A percentile compares a stretch with the other conserved stretches of the same genome.
These are phyloP conservation scores for Meriones unguiculatus DNA, from an alignment of 2,113 vertebrate species.

Conservation along the genomic window DNA sequence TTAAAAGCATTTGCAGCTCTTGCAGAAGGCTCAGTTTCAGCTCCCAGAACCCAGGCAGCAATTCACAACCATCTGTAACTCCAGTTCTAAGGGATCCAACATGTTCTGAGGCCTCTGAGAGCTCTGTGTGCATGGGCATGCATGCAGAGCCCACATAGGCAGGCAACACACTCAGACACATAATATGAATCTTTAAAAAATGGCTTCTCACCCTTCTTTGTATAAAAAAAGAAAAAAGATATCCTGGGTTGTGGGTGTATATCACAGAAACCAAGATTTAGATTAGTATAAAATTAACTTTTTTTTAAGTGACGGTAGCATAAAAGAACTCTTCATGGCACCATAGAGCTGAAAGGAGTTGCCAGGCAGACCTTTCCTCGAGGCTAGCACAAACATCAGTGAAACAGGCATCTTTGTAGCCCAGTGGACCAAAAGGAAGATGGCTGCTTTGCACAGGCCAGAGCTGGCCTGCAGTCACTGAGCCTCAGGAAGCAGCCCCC, in stretches of 20 bases:
- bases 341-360: not conserved
- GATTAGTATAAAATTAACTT: not conserved
- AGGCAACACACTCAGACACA: not conserved
- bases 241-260: not conserved
- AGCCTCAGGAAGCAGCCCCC: not conserved
- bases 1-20: not conserved
- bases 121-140: not conserved
- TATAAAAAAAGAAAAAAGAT: not conserved
- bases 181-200: not conserved
- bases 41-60: not conserved
- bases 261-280: constrained; percentile 10
- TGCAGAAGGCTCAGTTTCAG: not conserved
- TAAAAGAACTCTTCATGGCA: not conserved
- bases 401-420: not conserved
- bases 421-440: not conserved
- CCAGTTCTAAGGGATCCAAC: not conserved
- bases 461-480: not conserved
- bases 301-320: not conserved
- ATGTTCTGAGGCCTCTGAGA: not conserved
- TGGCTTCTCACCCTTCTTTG: not conserved
- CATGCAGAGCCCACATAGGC: too few relatives aligned
- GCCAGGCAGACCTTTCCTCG: not conserved
- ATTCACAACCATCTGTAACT: not conserved
- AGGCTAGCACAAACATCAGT: not conserved
- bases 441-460: not conserved